These are phyloP conservation scores for Mayetiola destructor DNA, from an alignment of 2,888 invertebrate genomes.

Conservation along the genomic window DNA sequence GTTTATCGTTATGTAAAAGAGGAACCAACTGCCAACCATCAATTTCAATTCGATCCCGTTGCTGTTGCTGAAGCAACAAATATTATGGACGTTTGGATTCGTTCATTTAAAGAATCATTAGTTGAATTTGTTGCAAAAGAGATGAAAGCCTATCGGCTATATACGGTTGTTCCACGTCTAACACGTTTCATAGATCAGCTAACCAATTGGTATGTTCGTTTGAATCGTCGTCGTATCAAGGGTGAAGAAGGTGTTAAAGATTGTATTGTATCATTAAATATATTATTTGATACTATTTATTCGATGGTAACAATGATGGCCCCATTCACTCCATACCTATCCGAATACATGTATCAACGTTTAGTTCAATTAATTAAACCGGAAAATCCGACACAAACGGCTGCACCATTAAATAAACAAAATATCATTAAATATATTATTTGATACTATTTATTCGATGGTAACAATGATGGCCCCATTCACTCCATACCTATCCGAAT, in stretches of 20 bases:
- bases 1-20: constrained; percentile 66
- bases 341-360: constrained; percentile 89
- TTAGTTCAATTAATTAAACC: constrained; percentile 50
- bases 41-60: constrained; percentile 40
- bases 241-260: constrained; percentile 74
- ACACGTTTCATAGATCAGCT: constrained; percentile 94
- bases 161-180: constrained; percentile 86
- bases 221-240: constrained; percentile 90
- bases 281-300: constrained; percentile 75
- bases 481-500: constrained; percentile 90
- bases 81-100: constrained; percentile 94
- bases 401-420: no score
- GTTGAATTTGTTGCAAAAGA: constrained; percentile 77
- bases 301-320: constrained; percentile 89
- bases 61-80: constrained; percentile 39
- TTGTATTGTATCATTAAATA: constrained; percentile 69
- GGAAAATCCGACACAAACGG: no score
- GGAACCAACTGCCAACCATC: constrained; percentile 39
- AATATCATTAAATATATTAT: constrained; percentile 75
- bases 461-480: constrained; percentile 92
- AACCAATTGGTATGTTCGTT: constrained; percentile 97
- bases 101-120: constrained; percentile 90
- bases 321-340: constrained; percentile 92
- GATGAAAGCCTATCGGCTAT: constrained; percentile 88
- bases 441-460: constrained; percentile 76